Percentiles rank a stretch among this genome's conserved stretches.
Conservation (phyloP, 2,888 invertebrate species). For the Meloe dianella region DNA sequence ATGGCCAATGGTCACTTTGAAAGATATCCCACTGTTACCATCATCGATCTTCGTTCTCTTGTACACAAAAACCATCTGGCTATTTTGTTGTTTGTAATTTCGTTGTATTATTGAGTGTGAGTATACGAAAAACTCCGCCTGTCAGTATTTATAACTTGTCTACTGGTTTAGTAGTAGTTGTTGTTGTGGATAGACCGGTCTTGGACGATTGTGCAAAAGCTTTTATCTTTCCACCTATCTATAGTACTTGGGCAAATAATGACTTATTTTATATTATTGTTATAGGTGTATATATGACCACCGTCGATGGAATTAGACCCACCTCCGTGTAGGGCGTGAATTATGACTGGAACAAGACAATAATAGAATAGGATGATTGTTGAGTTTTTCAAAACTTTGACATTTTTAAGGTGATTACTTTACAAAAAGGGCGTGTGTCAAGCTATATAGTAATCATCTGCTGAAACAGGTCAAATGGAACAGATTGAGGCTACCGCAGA, state of each 20-base stretch:
- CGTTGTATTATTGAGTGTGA: conserved; percentile 13
- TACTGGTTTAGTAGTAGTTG: conserved; percentile 19
- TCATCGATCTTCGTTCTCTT: conserved; percentile 51
- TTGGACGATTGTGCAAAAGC: conserved; percentile 32
- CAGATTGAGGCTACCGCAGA: not conserved
- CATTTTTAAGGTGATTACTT: not conserved
- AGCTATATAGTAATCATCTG: conserved; percentile 9
- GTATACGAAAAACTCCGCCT: conserved; percentile 21
- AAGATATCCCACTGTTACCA: conserved; percentile 56
- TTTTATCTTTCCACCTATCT: conserved; percentile 18
- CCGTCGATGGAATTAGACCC: conserved; percentile 10
- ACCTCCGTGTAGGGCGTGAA: conserved; percentile 11
- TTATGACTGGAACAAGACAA: conserved; percentile 11
- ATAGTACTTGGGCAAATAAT: conserved; percentile 26
- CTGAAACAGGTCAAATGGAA: conserved; percentile 9
- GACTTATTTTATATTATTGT: conserved; percentile 26
- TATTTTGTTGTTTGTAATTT: conserved; percentile 2
- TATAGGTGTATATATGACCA: conserved; percentile 8
- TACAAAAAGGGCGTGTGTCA: not conserved
- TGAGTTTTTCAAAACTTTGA: not conserved
- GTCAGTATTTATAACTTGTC: conserved; percentile 19
- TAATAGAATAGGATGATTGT: conserved; percentile 9
- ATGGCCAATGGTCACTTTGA: conserved; percentile 57
- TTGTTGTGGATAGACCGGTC: conserved; percentile 29
- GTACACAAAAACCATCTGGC: conserved; percentile 41